Conservation (phyloP, 2,797 vertebrate genomes). For the Ctenosaura bakeri region DNA sequence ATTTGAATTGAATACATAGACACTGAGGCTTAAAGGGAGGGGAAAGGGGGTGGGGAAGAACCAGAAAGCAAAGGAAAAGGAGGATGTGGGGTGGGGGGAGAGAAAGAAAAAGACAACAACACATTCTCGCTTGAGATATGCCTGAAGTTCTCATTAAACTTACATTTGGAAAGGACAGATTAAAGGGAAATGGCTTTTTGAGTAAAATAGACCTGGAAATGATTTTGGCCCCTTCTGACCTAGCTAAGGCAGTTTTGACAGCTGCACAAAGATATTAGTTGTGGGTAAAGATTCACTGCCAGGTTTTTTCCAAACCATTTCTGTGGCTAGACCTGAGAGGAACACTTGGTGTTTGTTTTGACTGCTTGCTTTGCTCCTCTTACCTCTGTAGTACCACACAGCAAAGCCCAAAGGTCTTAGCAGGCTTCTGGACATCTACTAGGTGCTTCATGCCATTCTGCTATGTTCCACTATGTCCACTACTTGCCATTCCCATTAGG, state of each 20-base stretch:
- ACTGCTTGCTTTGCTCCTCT: constrained; percentile 46
- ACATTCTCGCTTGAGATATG: constrained; percentile 72
- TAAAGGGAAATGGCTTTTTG: constrained; percentile 75
- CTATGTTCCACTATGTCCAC: not conserved
- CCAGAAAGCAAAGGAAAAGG: not conserved
- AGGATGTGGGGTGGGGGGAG: too few relatives aligned
- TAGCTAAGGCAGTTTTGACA: constrained; percentile 69
- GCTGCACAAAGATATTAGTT: constrained; percentile 55
- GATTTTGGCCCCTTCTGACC: constrained; percentile 76
- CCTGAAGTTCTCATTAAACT: constrained; percentile 76
- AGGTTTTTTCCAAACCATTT: constrained; percentile 51
- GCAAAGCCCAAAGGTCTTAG: not conserved
- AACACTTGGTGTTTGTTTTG: constrained; percentile 19
- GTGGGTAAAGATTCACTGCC: constrained; percentile 61
- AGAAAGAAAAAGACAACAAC: not conserved
- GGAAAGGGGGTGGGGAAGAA: not conserved
- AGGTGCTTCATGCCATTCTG: too few relatives aligned
- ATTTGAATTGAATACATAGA: constrained; percentile 70
- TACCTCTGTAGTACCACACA: constrained; percentile 4
- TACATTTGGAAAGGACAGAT: constrained; percentile 77
- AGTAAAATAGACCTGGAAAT: constrained; percentile 78
- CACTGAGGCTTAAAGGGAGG: constrained; percentile 54
- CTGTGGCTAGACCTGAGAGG: constrained; percentile 42
- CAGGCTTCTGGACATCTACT: too few relatives aligned
- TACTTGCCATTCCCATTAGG: too few relatives aligned